These are phyloP conservation scores for Cladopsammia gracilis DNA, from an alignment of 64 coral and sea anemone genomes.

Conservation along the genomic window DNA sequence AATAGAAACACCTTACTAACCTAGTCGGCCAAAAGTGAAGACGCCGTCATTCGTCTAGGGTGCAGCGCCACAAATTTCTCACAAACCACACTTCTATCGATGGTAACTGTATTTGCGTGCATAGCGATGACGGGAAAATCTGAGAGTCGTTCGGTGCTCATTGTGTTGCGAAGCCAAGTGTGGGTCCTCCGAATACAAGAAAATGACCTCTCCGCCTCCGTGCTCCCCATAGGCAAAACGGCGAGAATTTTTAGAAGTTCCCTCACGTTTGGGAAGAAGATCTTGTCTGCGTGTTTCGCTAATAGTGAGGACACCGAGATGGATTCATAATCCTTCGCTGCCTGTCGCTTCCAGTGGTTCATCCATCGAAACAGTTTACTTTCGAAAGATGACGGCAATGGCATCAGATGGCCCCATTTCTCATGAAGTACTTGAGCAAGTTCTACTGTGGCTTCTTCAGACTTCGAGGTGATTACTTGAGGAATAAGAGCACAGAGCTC, in stretches of 20 bases:
- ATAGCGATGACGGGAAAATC: no score
- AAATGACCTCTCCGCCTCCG: no score
- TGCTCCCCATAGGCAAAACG: conserved; percentile 60
- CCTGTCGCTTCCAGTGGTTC: conserved; percentile 60
- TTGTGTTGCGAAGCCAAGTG: no score
- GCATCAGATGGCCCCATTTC: conserved; percentile 77
- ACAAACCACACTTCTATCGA: no score
- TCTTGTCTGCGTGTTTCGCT: conserved; percentile 69
- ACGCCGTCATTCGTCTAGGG: no score
- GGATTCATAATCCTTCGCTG: conserved; percentile 16
- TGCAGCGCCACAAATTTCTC: no score
- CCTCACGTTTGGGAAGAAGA: conserved; percentile 62
- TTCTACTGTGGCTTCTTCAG: conserved; percentile 28
- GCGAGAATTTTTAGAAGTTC: conserved; percentile 54
- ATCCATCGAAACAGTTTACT: conserved; percentile 49
- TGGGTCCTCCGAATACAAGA: no score
- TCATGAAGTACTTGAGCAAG: conserved; percentile 55
- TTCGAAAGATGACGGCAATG: conserved; percentile 60
- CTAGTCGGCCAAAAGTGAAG: no score
- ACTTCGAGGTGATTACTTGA: conserved; percentile 5
- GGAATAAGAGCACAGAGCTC: conserved; percentile 66
- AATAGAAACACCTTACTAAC: no score
- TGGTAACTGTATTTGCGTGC: no score
- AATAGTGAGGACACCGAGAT: conserved; percentile 54
- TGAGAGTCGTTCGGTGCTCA: no score